Conservation (phyloP, 2,797 vertebrate species). For the Chelmon rostratus region DNA sequence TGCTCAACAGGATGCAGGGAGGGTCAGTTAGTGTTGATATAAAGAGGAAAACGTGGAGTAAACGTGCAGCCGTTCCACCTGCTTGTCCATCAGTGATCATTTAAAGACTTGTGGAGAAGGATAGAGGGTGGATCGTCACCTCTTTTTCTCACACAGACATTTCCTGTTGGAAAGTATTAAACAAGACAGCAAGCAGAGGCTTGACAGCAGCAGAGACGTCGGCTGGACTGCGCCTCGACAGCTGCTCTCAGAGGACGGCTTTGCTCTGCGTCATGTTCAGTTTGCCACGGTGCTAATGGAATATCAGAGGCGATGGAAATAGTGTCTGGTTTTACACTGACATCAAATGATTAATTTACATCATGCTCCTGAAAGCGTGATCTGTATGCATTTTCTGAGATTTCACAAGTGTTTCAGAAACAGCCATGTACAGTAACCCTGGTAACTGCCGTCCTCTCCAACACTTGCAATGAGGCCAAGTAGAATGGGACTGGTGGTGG, state of each 20-base stretch:
- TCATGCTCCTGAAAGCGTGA: conserved; percentile 7
- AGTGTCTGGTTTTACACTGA: conserved; percentile 3
- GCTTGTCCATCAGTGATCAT: background rate
- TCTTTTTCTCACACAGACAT: conserved; percentile 48
- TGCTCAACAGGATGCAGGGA: conserved; percentile 7
- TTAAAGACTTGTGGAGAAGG: conserved; percentile 13
- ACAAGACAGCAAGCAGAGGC: conserved; percentile 64
- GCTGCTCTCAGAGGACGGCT: conserved; percentile 52
- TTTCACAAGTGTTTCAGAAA: conserved; percentile 29
- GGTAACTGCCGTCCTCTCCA: conserved; percentile 42
- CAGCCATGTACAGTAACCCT: conserved; percentile 45
- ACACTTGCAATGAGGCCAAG: conserved; percentile 28
- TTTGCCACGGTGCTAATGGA: conserved; percentile 36
- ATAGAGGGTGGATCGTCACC: conserved; percentile 16
- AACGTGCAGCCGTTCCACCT: background rate
- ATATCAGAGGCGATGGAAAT: conserved; percentile 28
- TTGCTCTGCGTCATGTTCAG: conserved; percentile 20
- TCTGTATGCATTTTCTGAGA: conserved; percentile 17
- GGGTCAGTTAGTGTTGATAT: background rate
- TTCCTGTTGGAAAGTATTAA: conserved; percentile 60
- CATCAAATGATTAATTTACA: conserved; percentile 44
- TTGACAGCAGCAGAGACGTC: conserved; percentile 39
- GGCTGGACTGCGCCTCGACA: conserved; percentile 54
- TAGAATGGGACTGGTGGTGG: conserved; percentile 24
- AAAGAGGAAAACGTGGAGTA: conserved; percentile 14